Evolutionary conservation across 2,888 invertebrate species (phyloP).

Genomic region (Drosophila flavopinicola): DNA sequence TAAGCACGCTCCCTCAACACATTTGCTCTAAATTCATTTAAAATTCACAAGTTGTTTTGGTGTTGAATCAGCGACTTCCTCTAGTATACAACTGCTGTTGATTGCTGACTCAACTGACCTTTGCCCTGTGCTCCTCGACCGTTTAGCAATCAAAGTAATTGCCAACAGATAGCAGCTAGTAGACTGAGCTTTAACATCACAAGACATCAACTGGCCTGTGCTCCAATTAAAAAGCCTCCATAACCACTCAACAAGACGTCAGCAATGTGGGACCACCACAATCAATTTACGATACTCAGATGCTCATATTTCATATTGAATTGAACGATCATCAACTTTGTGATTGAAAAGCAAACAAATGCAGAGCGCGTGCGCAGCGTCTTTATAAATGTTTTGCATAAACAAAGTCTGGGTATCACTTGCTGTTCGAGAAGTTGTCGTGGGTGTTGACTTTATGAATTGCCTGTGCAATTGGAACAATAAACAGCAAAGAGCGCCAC

Average conservation of each 20-base stretch:
- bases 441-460: slow-evolving; percentile 19
- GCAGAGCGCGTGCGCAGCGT: slow-evolving; percentile 58
- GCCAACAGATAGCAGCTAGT: no score
- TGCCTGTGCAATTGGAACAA: slow-evolving; percentile 21
- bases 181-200: slow-evolving; percentile 24
- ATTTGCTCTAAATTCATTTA: neutral
- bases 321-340: slow-evolving; percentile 12
- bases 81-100: no score
- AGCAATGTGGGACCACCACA: slow-evolving; percentile 37
- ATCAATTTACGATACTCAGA: slow-evolving; percentile 42
- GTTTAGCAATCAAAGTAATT: neutral
- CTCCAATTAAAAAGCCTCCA: slow-evolving; percentile 22
- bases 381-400: slow-evolving; percentile 23
- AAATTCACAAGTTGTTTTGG: neutral
- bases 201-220: slow-evolving; percentile 29
- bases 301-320: slow-evolving; percentile 53
- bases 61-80: neutral
- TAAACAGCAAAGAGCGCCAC: slow-evolving; percentile 42
- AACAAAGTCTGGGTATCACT: slow-evolving; percentile 24
- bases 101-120: neutral
- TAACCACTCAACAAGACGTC: slow-evolving; percentile 20
- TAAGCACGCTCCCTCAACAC: no score
- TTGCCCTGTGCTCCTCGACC: neutral
- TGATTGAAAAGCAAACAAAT: slow-evolving; percentile 24
- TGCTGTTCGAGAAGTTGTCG: slow-evolving; percentile 1